Base-by-base conservation (phyloP, 2,888 invertebrate genomes). In the Molorchus minor region DNA sequence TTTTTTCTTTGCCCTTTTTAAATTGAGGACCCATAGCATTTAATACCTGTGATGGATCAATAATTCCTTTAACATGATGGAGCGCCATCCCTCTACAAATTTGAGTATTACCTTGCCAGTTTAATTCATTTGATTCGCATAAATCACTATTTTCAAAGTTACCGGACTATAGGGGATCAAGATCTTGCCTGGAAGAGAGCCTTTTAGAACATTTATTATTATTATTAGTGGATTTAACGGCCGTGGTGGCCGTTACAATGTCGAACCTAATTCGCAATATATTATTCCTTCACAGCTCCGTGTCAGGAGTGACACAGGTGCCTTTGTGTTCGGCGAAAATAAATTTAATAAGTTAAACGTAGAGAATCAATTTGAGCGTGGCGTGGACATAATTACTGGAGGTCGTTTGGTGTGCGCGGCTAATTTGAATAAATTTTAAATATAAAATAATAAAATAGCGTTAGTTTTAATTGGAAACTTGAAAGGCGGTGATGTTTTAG, bases 231-330 rank as follows among this genome's bases (percentile, higher is more conserved):
- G 47, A 35, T 56, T 49, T 49, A 43, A 56, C 46, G 41, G 56
- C 25, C 36, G 21, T 25, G 38, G n/a, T 33, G 21, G 38, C 49
- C 21, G 49, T 29, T 58, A 46, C 58, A 58, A 58, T 58, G 53
- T 58, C 58, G 46, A 53, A 46, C 46, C 46, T 46, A 58, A 58
- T 58, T 53, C 58, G 53, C 58, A 46, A 58, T 58, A 58, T 53
- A 58, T 58, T 58, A 58, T 58, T 51, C 46, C 38, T 49, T 51
- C 33, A 36, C 15, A 10, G 17, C 40, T 46, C 45, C 40, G 58
- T n/a, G n/a, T 58, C 58, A 58, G 46, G 41, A 58, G 53, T 58
- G 52, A 58, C 58, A 53, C 38, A 40, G 41, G 45, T 40, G 41
- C 33, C 53, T 58, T 58, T 53, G 58, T 53, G 58, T 53, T 53